Base-by-base conservation (phyloP, 2,888 invertebrate genomes). In the Agriopis leucophaearia region DNA sequence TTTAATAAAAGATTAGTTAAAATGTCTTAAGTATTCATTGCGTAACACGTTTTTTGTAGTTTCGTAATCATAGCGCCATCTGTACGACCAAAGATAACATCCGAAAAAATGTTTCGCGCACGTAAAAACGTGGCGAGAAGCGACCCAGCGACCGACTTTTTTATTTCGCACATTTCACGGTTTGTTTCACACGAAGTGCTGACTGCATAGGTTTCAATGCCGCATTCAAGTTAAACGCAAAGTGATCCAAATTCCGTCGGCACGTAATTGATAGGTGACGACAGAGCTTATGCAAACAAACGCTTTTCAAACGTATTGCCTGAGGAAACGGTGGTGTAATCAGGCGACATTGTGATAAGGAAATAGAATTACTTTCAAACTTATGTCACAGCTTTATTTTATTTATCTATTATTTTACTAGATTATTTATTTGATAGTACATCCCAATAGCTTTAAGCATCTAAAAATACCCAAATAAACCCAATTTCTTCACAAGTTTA, bases 181-280 rank as follows among this genome's bases (percentile, higher is more conserved):
- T 86, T 85, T 82, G 86, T 80, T 90, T 86, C 84, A 87, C 88
- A 85, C 82, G 74, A 75, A 81, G 79, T 76, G 76, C 77, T 80
- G 75, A 78, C 78, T 77, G 80, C 79, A 81, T 80, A 73, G 72
- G 73, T 84, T 86, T 88, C 87, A 90, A 87, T 87, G 88, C 84
- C 84, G 84, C 77, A 83, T 79, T 80, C 76, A 78, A 82, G 76
- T 84, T 10, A 81, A 79, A 82, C 81, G 75, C 76, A 78, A 77
- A 84, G 78, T 87, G 85, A 85, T 82, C 86, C 82, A 82, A 86
- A 89, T 89, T 84, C 84, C 84, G 76, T 78, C 60, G 72, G 79
- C 81, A 80, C 81, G 83, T 89, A 89, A 90, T 89, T 88, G 82
- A 89, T 88, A 87, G 85, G 83, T 89, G 90, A 83, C 86, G 89